Conservation (phyloP, 2,888 invertebrate genomes). For the Deroplatys truncata region DNA sequence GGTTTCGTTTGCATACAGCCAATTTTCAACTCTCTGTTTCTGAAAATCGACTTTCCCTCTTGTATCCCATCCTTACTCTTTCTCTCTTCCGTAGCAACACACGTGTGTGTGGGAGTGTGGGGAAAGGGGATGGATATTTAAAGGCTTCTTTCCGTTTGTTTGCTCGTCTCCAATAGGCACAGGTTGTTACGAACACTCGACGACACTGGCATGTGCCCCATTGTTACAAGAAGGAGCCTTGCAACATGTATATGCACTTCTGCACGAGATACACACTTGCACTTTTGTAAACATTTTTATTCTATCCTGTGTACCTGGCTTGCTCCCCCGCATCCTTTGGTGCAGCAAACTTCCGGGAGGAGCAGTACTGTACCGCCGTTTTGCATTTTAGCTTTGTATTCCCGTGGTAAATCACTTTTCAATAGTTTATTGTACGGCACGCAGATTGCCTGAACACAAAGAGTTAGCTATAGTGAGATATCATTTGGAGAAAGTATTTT, state of each 20-base stretch:
- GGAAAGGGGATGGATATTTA: neutral
- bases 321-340: neutral
- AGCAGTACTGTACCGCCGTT: neutral
- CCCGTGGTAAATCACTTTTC: too few relatives aligned
- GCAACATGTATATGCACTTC: neutral
- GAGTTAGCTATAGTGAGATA: too few relatives aligned
- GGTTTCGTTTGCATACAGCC: slow-evolving; percentile 14
- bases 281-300: neutral
- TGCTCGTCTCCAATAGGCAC: neutral
- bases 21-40: slow-evolving; percentile 11
- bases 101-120: neutral
- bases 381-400: neutral
- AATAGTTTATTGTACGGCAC: too few relatives aligned
- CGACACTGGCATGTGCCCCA: neutral
- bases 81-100: neutral
- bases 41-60: slow-evolving; percentile 5
- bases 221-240: neutral
- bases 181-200: neutral
- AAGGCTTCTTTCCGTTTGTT: neutral
- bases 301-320: neutral
- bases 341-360: neutral
- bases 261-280: neutral
- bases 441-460: too few relatives aligned
- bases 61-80: neutral
- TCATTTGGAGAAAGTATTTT: too few relatives aligned